These are phyloP conservation scores for Spisula solida DNA, from an alignment of 2,888 invertebrate genomes.

Conservation along the genomic window DNA sequence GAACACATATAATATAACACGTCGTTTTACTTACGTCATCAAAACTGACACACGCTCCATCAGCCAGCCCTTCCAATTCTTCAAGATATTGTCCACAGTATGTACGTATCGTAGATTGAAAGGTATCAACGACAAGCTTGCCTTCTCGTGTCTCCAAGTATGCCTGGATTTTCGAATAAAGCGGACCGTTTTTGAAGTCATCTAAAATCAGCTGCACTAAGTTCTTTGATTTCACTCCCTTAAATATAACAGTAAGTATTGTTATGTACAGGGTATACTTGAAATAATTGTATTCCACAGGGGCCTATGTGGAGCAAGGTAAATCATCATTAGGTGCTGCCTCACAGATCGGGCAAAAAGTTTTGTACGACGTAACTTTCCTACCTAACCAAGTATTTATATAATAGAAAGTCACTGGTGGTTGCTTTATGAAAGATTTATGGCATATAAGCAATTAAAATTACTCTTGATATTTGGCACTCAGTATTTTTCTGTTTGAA, in stretches of 20 bases:
- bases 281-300: too few relatives aligned
- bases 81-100: constrained; percentile 8
- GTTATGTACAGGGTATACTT: neutral
- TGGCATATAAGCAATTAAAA: too few relatives aligned
- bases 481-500: too few relatives aligned
- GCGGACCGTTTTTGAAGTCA: constrained; percentile 28
- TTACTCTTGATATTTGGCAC: too few relatives aligned
- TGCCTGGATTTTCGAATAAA: neutral
- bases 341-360: neutral
- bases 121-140: neutral
- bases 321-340: too few relatives aligned
- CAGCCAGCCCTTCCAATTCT: constrained; percentile 42
- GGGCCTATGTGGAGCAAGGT: neutral
- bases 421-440: too few relatives aligned
- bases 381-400: neutral
- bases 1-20: too few relatives aligned
- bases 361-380: too few relatives aligned
- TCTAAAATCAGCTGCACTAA: constrained; percentile 16
- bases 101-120: neutral
- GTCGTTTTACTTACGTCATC: constrained; percentile 47
- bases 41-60: constrained; percentile 30
- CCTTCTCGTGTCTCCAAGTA: constrained; percentile 12
- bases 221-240: constrained; percentile 8
- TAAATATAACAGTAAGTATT: neutral
- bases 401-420: too few relatives aligned